Percentiles rank a stretch among this genome's conserved stretches.
These are phyloP conservation scores for Mayetiola destructor DNA, from an alignment of 2,888 invertebrate species.

Conservation along the genomic window DNA sequence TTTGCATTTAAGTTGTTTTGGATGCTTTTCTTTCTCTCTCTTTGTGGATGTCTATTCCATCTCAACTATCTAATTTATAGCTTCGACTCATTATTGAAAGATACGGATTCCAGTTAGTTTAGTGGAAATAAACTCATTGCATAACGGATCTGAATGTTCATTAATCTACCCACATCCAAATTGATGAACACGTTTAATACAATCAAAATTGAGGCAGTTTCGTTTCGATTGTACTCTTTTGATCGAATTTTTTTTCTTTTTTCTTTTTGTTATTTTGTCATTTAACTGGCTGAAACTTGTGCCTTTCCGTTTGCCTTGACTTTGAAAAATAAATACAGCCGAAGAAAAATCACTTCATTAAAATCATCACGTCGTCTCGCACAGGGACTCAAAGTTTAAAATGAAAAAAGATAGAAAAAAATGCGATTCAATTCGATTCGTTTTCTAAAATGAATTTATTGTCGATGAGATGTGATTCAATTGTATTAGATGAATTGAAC, in stretches of 20 bases:
- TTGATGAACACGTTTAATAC: too few species aligned
- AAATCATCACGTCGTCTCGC: slow-evolving; percentile 10
- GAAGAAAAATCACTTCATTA: slow-evolving; percentile 4
- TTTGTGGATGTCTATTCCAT: neutral
- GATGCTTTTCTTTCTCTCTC: neutral
- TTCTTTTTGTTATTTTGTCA: slow-evolving; percentile 1
- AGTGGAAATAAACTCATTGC: neutral
- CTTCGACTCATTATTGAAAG: neutral
- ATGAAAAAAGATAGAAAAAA: too few species aligned
- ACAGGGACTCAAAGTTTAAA: too few species aligned
- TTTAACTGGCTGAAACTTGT: too few species aligned
- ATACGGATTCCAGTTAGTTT: neutral
- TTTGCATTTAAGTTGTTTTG: neutral
- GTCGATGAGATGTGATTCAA: too few species aligned
- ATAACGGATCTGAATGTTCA: slow-evolving; percentile 7
- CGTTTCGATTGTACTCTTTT: neutral
- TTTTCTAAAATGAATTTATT: too few species aligned
- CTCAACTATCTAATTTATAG: slow-evolving; percentile 7
- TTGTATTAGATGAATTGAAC: too few species aligned
- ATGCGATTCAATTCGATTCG: too few species aligned
- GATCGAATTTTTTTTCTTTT: slow-evolving; percentile 5
- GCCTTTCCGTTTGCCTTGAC: slow-evolving; percentile 9
- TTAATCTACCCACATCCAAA: slow-evolving; percentile 10
- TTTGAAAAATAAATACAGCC: slow-evolving; percentile 8
- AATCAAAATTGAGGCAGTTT: neutral